Evolutionary conservation across 2,797 vertebrate genomes (phyloP), one percentile per base, ranked within the genome.

Genomic region (Agapornis canus): DNA sequence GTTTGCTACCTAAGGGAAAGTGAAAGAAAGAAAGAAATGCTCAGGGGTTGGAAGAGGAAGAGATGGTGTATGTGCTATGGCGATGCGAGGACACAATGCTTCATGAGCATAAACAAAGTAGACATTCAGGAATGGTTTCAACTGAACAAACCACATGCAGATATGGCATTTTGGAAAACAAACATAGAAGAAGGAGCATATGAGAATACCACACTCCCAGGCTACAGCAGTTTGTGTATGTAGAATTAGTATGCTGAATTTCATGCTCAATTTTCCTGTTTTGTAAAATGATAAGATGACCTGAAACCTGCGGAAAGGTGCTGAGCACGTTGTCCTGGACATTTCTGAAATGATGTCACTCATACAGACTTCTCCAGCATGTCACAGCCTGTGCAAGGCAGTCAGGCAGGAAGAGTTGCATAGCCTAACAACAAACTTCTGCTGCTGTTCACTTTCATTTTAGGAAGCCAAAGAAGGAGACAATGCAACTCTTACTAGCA

Each of bases 311-410:
- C 9, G 56, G 45, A 60, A 49, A 49, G 49, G 22, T 15, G 26
- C 12, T 25, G 19, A 43, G n/a, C 49, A 12, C 0, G 0, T 32
- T 47, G 32, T 59, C 11, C 20, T 5, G 65, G 16, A 27, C 3
- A 1, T 43, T 72, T 52, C 23, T 2, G 1, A 59, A 69, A 54
- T 5, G 3, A 5, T 12, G 26, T 23, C 0, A 0, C 10, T 31
- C 9, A 42, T 45, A n/a, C 17, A 60, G 15, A 48, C 27, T 59
- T 15, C 18, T 40, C 22, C 48, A 37, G 54, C 16, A 15, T 27
- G 57, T 13, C 25, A 10, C 52, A 49, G 32, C 20, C 42, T 8
- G 3, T 16, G 11, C 0, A 2, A 43, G 26, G 32, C 26, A 23
- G 32, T 26, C 3, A 12, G 49, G 14, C n/a, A 31, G 11, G 4